Evolutionary conservation across 2,888 invertebrate species (phyloP).

Genomic region (Saturnia japonica): DNA sequence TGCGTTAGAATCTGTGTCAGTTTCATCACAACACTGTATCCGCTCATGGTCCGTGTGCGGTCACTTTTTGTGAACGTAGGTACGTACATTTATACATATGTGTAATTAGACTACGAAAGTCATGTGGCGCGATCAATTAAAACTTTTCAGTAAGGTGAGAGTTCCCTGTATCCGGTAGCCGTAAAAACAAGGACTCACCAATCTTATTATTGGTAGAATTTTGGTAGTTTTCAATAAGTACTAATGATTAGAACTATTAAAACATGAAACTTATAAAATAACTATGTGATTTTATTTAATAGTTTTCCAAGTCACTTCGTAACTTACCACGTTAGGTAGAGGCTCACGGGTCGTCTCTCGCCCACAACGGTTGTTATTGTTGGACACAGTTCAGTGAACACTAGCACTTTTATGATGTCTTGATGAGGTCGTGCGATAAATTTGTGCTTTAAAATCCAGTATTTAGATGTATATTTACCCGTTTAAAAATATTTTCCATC

Average conservation of each 20-base stretch:
- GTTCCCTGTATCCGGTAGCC: not conserved
- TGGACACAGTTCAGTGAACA: no score
- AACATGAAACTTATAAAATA: no score
- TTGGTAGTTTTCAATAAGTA: no score
- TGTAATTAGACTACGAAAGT: conserved; percentile 23
- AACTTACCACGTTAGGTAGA: not conserved
- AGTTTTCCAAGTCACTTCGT: not conserved
- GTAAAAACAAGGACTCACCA: not conserved
- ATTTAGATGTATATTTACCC: not conserved
- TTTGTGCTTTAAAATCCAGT: not conserved
- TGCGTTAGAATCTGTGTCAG: conserved; percentile 81
- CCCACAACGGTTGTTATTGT: not conserved
- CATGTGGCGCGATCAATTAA: conserved; percentile 12
- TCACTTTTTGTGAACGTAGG: conserved; percentile 54
- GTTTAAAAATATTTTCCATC: not conserved
- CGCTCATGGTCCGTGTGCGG: conserved; percentile 64
- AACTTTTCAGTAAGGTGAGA: conserved; percentile 12
- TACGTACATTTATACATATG: conserved; percentile 26
- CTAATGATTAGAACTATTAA: no score
- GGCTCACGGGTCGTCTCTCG: not conserved
- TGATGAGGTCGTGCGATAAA: not conserved
- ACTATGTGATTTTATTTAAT: not conserved
- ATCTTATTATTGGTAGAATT: not conserved
- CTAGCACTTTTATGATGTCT: not conserved
- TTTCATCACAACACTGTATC: conserved; percentile 79